Base-by-base conservation (phyloP, 2,113 vertebrate genomes). In the Trichomycterus rosablanca region DNA sequence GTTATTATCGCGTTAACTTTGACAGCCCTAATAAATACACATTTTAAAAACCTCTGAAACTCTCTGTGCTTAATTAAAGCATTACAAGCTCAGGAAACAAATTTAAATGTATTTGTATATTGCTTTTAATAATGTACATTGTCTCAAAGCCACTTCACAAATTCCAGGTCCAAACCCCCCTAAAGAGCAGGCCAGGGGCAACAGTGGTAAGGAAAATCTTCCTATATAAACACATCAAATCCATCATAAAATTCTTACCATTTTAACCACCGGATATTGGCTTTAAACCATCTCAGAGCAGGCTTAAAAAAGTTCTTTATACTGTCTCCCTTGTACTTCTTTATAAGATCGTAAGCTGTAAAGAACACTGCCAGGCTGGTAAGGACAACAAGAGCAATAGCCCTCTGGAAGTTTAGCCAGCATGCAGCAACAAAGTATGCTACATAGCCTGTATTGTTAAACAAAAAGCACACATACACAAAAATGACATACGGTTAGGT, bases 341-440 rank as follows among this genome's bases (percentile, higher is more conserved):
- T 86, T 45, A 95, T 28, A 56, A 92, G 51, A n/a, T 77, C 69
- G 32, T 86, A 85, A 15, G 63, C 71, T 52, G 71, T 7, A 30
- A 83, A 77, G 58, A 77, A 53, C 2, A 86, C 59, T 7, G 72
- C 87, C 76, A 95, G 63, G 40, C 78, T 76, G 16, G 91, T 94
- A 0, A 97, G 80, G 48, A 95, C 59, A 0, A 96, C 81, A 66
- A 97, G 81, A 4, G 88, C 87, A 14, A 85, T 73, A 32, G 96
- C 90, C 67, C 89, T 86, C 46, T 88, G 77, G 74, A 97, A 89
- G 70, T 92, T 61, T 77, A 95, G 72, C 30, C 88, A 84, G 68
- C 95, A 96, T 44, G 96, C 94, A 0, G 69, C 70, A 45, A 93
- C 83, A 63, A 97, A 87, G 74, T 90, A 98, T 12, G 84, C 89